These are phyloP conservation scores for Chrosomus eos DNA, from an alignment of 2,797 vertebrate species.

Conservation along the genomic window DNA sequence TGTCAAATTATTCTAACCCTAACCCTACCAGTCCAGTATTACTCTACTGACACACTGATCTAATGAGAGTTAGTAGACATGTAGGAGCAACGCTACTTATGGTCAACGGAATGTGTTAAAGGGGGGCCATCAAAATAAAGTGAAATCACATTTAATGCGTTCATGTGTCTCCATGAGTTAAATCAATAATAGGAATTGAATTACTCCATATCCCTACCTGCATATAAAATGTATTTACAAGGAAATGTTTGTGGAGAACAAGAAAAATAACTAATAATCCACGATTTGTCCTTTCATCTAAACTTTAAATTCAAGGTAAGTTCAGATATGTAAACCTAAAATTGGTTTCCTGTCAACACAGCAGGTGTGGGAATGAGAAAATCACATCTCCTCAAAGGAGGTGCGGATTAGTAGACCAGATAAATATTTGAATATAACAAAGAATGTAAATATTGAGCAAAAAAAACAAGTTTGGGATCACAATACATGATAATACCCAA, in stretches of 20 bases:
- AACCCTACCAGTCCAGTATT: too few relatives aligned
- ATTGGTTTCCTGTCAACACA: conserved; percentile 32
- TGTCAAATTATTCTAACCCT: too few relatives aligned
- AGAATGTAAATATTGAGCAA: background rate
- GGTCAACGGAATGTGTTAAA: too few relatives aligned
- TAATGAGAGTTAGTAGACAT: too few relatives aligned
- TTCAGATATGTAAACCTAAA: conserved; percentile 18
- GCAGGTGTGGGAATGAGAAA: conserved; percentile 16
- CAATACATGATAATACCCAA: conserved; percentile 16
- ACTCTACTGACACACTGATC: too few relatives aligned
- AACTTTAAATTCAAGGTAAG: conserved; percentile 14
- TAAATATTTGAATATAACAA: conserved; percentile 22
- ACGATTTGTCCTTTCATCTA: background rate
- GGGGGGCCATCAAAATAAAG: too few relatives aligned
- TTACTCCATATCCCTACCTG: background rate
- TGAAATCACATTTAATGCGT: too few relatives aligned
- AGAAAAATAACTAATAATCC: background rate
- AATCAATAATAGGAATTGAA: too few relatives aligned
- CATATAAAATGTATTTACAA: conserved; percentile 15
- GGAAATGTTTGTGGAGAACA: conserved; percentile 18
- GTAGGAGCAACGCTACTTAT: too few relatives aligned
- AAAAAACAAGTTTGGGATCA: background rate
- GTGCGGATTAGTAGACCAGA: background rate
- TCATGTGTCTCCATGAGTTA: too few relatives aligned
- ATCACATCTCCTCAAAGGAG: background rate